Base-by-base conservation (phyloP, 2,888 invertebrate genomes). In the Eupithecia subumbrata region DNA sequence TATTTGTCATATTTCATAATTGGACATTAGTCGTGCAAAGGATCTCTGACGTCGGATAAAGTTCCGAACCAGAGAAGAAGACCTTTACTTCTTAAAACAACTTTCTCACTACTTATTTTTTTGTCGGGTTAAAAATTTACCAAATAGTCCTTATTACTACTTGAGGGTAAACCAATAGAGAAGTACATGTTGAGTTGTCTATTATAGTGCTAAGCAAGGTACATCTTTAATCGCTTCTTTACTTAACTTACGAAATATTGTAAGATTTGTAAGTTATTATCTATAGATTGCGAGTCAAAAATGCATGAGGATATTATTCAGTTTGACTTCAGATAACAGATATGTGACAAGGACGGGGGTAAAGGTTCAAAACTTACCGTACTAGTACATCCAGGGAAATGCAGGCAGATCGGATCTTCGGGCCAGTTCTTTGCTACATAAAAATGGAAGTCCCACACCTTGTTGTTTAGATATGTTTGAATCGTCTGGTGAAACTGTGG, bases 341-440 rank as follows among this genome's bases (percentile, higher is more conserved):
- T 22, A 67, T 14, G 72, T 22, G 56, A 67, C 37, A 67, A 72
- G 72, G 22, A 52, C n/a, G 14, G 22, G 64, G 67, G 48, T 16
- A 64, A 67, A 37, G 16, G 64, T 64, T 30, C 16, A 34, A 70
- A 63, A 80, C 96, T 96, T 95, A 98, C 98, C 95, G 98, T 97
- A 90, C 96, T 96, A 81, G 98, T 98, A 96, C 98, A 97, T 89
- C 98, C 98, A 81, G 98, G 98, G 92, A 98, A 98, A 92, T 98
- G 98, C 86, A 98, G 95, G 88, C 97, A 97, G 89, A 98, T 97
- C 84, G 97, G 97, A 85, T 97, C 96, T 85, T 97, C 97, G 75
- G 98, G 98, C 98, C 98, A 98, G 92, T 96, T 96, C 93, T 98
- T 97, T 87, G 97, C 96, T 90, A 98, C 97, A 96, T 98, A 98